phyloP scores from a whole-genome alignment of 2,888 invertebrate genomes.

The Thumatha senex region DNA sequence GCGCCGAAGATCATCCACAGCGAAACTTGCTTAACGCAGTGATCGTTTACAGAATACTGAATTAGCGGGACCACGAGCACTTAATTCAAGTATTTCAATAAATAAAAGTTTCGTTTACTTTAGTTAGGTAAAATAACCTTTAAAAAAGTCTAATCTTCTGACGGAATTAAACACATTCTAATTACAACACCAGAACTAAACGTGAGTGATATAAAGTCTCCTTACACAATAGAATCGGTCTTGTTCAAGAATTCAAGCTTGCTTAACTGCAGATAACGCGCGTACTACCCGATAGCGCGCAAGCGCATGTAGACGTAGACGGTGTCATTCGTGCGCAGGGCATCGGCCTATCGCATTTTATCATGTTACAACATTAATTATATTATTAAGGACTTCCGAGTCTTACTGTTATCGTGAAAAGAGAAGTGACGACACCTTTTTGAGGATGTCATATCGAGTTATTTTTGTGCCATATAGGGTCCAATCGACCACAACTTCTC shows the following conservation, averaged over 20 bases:
- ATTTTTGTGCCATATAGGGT: no score
- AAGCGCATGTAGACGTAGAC: constrained; percentile 19
- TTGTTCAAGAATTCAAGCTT: constrained; percentile 36
- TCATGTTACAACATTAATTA: constrained; percentile 18
- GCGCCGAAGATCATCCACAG: no score
- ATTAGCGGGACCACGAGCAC: no score
- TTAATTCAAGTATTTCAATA: no score
- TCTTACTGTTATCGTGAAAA: background rate
- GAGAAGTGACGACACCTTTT: background rate
- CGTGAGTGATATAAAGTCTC: constrained; percentile 15
- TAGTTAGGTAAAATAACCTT: no score
- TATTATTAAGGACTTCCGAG: constrained; percentile 12
- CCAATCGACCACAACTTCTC: no score
- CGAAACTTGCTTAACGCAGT: no score
- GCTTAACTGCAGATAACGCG: constrained; percentile 38
- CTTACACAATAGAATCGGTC: constrained; percentile 30
- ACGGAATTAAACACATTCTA: no score
- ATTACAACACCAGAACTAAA: constrained; percentile 10
- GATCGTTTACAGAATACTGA: no score
- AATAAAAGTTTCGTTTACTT: no score
- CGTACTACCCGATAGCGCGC: constrained; percentile 35
- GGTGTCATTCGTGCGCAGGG: constrained; percentile 28
- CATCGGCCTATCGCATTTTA: constrained; percentile 37
- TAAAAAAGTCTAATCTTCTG: no score
- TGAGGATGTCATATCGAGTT: background rate